Evolutionary conservation across 2,888 invertebrate genomes (phyloP).

Genomic region (Xanthia togata): DNA sequence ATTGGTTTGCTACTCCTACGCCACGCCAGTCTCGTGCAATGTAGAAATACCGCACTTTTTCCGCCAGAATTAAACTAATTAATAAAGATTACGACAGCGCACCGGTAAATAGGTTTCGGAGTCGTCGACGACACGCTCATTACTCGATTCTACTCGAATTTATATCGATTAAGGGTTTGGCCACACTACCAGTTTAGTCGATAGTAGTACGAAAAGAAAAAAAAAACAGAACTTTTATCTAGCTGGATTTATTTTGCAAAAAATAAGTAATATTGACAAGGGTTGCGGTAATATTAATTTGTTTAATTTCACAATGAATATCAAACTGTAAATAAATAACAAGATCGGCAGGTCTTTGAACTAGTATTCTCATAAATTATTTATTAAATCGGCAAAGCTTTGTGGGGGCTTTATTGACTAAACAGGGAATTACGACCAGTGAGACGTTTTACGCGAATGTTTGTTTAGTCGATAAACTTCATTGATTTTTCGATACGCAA

Average conservation of each 20-base stretch:
- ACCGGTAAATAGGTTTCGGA: slow-evolving; percentile 71
- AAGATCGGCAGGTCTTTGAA: neutral
- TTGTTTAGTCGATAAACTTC: slow-evolving; percentile 11
- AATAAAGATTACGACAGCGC: slow-evolving; percentile 78
- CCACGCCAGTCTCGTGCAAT: slow-evolving; percentile 59
- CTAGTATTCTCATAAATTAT: neutral
- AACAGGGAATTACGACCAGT: neutral
- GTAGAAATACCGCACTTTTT: slow-evolving; percentile 74
- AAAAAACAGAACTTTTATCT: neutral
- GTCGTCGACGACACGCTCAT: slow-evolving; percentile 72
- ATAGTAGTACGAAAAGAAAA: neutral
- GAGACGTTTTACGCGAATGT: neutral
- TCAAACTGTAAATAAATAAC: neutral
- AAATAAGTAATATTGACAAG: neutral
- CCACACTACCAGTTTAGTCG: slow-evolving; percentile 3
- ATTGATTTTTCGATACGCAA: neutral
- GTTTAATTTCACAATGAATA: neutral
- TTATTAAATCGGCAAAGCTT: neutral
- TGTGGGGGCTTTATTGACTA: neutral
- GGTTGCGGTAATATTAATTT: neutral
- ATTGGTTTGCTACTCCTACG: slow-evolving; percentile 61
- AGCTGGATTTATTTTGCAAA: neutral
- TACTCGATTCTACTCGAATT: slow-evolving; percentile 65
- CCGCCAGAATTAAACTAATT: slow-evolving; percentile 78
- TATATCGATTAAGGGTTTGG: slow-evolving; percentile 36